A percentile compares a stretch with the other conserved stretches of the same genome.
phyloP scores from a whole-genome alignment of 2,113 vertebrate genomes.

The Carassius gibelio region DNA sequence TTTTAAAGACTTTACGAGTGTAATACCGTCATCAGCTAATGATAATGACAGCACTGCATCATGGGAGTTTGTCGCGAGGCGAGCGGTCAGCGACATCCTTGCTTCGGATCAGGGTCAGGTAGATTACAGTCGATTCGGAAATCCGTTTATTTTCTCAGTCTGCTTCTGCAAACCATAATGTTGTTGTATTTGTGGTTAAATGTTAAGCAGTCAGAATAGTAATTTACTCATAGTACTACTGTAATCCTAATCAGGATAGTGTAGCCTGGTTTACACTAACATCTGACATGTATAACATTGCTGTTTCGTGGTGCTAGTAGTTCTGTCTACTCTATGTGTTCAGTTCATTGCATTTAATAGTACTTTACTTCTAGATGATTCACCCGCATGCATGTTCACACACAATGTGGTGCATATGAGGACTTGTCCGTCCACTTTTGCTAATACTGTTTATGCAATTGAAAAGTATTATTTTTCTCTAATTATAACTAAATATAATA shows the following conservation, averaged over 20 bases:
- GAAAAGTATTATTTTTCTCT: neutral
- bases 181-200: neutral
- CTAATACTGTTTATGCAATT: neutral
- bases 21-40: constrained; percentile 10
- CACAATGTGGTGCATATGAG: constrained; percentile 34
- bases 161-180: neutral
- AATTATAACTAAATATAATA: neutral
- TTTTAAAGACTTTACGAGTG: constrained; percentile 6
- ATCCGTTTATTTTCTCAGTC: constrained; percentile 44
- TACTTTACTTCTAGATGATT: neutral
- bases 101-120: constrained; percentile 52
- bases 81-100: neutral
- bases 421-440: neutral
- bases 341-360: neutral
- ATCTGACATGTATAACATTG: neutral
- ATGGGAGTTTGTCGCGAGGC: neutral
- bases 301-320: neutral
- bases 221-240: neutral
- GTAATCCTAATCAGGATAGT: neutral
- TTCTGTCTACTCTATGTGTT: neutral
- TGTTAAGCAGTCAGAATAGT: neutral
- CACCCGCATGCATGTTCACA: neutral
- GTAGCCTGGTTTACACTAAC: neutral
- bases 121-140: constrained; percentile 46
- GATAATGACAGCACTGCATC: neutral